phyloP scores from a whole-genome alignment of 2,797 vertebrate genomes.

The Tenualosa ilisha region DNA sequence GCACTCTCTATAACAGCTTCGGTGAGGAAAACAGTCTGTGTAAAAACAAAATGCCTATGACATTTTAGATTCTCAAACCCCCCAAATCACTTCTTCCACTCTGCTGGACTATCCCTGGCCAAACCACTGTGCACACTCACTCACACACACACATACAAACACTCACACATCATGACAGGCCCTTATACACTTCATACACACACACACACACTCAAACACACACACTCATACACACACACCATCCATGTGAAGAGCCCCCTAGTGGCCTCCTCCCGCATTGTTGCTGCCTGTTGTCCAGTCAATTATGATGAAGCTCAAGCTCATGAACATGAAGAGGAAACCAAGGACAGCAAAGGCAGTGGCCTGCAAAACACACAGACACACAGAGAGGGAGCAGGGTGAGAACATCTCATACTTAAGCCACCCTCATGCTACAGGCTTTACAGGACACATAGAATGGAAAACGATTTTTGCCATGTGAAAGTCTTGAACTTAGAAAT shows the following conservation, averaged over 20 bases:
- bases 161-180: not conserved
- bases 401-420: not conserved
- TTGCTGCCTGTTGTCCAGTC: constrained; percentile 85
- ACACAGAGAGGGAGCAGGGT: constrained; percentile 9
- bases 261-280: constrained; percentile 83
- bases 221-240: constrained; percentile 21
- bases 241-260: constrained; percentile 58
- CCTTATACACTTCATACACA: not conserved
- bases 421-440: no score
- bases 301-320: constrained; percentile 93
- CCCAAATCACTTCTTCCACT: constrained; percentile 12
- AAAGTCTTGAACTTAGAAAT: no score
- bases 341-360: constrained; percentile 88
- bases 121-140: constrained; percentile 22
- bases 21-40: not conserved
- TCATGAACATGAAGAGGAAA: constrained; percentile 95
- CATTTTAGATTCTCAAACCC: not conserved
- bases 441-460: no score
- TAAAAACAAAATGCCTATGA: constrained; percentile 33
- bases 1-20: not conserved
- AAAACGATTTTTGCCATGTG: no score
- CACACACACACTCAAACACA: not conserved
- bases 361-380: constrained; percentile 72
- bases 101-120: not conserved
- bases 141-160: constrained; percentile 27